Base-by-base conservation (phyloP, 2,113 vertebrate genomes). In the Pao palembangensis region DNA sequence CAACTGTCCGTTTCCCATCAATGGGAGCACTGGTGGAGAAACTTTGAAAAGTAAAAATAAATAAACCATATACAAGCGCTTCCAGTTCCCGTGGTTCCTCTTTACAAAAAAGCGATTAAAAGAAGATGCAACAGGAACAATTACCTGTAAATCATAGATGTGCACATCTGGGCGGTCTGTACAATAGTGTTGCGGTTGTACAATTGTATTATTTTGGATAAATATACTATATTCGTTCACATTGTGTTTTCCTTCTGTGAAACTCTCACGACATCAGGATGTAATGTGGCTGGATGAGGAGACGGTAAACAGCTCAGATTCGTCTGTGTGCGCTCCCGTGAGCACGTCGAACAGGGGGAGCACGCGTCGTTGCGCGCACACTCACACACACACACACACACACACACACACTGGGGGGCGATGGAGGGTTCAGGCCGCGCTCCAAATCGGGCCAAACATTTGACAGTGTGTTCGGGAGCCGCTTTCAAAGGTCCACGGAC, bases 111-210 rank as follows among this genome's bases (percentile, higher is more conserved):
- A 38, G 31, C 61, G 62, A 79, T 55, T 78, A 46, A 86, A 85
- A 82, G 59, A 66, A 65, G 55, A 73, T 84, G 80, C 71, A 78
- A 76, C 80, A 86, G 87, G 85, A 88, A 84, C 79, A 78, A 76
- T 75, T 80, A 85, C 83, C 80, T 83, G 84, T 90, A 88, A 90
- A 89, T 79, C 70, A 89, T 87, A 89, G 82, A 87, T 88, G 80
- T 89, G 87, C 86, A 90, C 88, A 76, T 90, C 85, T 89, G 83
- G 87, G 85, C 83, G 73, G 81, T 87, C 89, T 91, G 85, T 90
- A 91, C 90, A 92, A 79, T 80, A 67, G 81, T 86, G 88, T 83
- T 85, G 87, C 77, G 83, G 86, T 89, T 88, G 84, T 87, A 90
- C 82, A 86, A 86, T 87, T 23, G 89, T 88, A 85, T 87, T 85